Percentiles rank a stretch among this genome's conserved stretches.
These are phyloP conservation scores for Caenorhabditis sp. DNA, from an alignment of 2,888 invertebrate species.

Conservation along the genomic window DNA sequence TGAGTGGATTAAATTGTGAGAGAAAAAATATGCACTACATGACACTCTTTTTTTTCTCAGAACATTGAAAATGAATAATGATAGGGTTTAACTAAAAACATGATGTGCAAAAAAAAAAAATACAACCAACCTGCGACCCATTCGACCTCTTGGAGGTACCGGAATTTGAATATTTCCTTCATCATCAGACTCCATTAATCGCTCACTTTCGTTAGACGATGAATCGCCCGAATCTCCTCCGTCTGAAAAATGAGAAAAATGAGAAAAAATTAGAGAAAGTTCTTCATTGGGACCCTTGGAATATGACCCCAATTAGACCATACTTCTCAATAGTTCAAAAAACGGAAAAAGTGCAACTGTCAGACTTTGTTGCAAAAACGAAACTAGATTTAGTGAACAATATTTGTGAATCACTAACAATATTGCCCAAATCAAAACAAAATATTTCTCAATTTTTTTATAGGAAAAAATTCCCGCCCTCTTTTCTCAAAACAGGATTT, in stretches of 20 bases:
- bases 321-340: slow-evolving; percentile 4
- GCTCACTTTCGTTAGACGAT: slow-evolving; percentile 57
- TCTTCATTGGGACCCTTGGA: background rate
- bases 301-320: slow-evolving; percentile 11
- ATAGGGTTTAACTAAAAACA: background rate
- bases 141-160: slow-evolving; percentile 56
- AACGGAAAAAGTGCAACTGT: too few relatives aligned
- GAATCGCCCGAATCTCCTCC: slow-evolving; percentile 52
- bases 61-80: background rate
- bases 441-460: too few relatives aligned
- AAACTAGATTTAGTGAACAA: too few relatives aligned
- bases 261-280: slow-evolving; percentile 8
- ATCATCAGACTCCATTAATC: slow-evolving; percentile 64
- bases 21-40: background rate
- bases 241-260: slow-evolving; percentile 25
- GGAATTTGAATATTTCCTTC: slow-evolving; percentile 59
- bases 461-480: too few relatives aligned
- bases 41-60: background rate
- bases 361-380: too few relatives aligned
- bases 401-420: too few relatives aligned
- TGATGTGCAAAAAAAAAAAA: background rate
- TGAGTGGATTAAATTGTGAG: background rate
- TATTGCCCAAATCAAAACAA: too few relatives aligned
- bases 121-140: slow-evolving; percentile 55
- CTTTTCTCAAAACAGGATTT: too few relatives aligned